Base-by-base conservation (phyloP, 2,888 invertebrate genomes). In the Drosophila robusta region DNA sequence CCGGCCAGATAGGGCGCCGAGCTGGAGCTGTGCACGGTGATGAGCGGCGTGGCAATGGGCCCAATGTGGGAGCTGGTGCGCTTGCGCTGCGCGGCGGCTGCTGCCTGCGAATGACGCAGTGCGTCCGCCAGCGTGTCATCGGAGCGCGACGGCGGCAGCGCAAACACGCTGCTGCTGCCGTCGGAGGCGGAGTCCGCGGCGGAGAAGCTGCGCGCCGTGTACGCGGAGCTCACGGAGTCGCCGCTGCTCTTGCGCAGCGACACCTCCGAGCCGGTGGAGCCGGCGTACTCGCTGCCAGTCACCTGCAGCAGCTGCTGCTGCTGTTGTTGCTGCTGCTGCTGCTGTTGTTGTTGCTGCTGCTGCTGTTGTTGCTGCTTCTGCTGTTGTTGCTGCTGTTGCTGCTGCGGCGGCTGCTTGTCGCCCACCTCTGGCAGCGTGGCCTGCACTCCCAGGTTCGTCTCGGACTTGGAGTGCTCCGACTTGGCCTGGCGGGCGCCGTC, bases 391-490 rank as follows among this genome's bases (percentile, higher is more conserved):
- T 57, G 38, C 7, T 66, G 42, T 22, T 58, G 51, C 18, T 41
- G 47, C 2, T 18, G 22, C 26, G 63, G 8, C 24, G 47, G 24
- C 34, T 70, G 61, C n/a, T 68, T 66, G 41, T 45, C 49, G 26
- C n/a, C 51, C 52, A 61, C 42, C 12, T 80, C 52, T 5, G 44
- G 1, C 1, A 39, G 29, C 0, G 55, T 44, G 0, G 67, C 14
- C 1, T 73, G 72, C 2, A 47, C 54, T 2, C 91, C 92, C 5
- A 94, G 89, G 83, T 95, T 94, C 88, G 97, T 97, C 84, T 97
- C 97, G 29, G 97, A 97, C 90, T 97, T 96, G 75, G 97, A 97
- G 84, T 97, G 95, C 84, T 97, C 97, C 2, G 95, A 94, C 58
- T 70, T 84, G 46, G 26, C 42, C 2, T 70, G 49, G 3, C 70